Evolutionary conservation across 2,113 vertebrate genomes (phyloP).

Genomic region (Hemibagrus wyckioides): DNA sequence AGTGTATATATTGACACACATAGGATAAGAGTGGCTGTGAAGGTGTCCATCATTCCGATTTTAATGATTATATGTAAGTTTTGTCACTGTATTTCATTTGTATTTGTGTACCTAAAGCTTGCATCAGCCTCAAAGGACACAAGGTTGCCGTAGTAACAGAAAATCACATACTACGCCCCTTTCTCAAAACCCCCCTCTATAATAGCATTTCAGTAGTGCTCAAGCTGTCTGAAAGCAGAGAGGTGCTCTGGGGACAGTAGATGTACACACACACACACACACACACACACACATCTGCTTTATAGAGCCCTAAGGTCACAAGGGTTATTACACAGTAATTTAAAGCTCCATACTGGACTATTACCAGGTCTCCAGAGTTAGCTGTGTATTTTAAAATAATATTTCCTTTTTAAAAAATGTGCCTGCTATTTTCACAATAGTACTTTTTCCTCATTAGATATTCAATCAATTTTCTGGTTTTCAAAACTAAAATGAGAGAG

Average conservation of each 20-base stretch:
- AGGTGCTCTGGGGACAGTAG: conserved; percentile 30
- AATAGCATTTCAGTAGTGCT: conserved; percentile 28
- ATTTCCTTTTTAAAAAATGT: too few species aligned
- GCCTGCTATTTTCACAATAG: neutral
- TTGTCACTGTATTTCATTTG: neutral
- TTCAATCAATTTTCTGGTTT: neutral
- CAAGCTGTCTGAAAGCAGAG: conserved; percentile 25
- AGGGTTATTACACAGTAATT: conserved; percentile 6
- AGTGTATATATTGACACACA: neutral
- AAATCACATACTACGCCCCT: conserved; percentile 19
- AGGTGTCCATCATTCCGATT: conserved; percentile 8
- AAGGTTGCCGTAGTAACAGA: conserved; percentile 39
- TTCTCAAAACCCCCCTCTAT: neutral
- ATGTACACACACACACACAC: conserved; percentile 4
- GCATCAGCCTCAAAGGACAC: conserved; percentile 10
- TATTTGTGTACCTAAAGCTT: conserved; percentile 12
- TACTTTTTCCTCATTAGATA: neutral
- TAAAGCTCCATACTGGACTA: neutral
- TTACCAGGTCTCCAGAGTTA: neutral
- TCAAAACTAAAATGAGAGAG: neutral
- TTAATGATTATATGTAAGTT: neutral
- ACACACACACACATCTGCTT: neutral
- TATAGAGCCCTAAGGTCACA: conserved; percentile 13
- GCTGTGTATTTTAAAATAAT: neutral
- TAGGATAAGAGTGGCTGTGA: neutral